Conservation (phyloP, 2,797 vertebrate genomes). For the Luscinia luscinia region DNA sequence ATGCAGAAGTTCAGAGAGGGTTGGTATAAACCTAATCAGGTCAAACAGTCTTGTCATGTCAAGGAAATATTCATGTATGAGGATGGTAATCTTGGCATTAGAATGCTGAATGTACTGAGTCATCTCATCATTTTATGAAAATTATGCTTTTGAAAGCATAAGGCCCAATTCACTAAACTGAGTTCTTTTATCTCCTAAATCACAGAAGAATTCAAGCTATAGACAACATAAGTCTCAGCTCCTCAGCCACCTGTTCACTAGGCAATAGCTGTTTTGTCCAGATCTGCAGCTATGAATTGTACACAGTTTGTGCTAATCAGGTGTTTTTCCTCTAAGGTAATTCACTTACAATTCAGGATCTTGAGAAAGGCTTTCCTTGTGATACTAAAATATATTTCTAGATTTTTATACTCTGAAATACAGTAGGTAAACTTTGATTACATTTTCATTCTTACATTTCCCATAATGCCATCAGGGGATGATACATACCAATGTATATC, state of each 20-base stretch:
- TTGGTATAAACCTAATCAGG: background rate
- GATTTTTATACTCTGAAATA: background rate
- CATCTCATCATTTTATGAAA: background rate
- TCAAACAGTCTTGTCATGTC: background rate
- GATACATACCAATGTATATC: background rate
- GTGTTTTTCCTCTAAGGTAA: conserved; percentile 24
- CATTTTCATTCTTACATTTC: background rate
- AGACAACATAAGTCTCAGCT: background rate
- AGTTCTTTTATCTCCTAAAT: background rate
- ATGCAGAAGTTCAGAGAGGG: background rate
- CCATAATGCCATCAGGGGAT: background rate
- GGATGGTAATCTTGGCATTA: background rate
- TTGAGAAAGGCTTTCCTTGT: background rate
- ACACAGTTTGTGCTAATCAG: background rate
- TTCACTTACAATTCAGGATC: conserved; percentile 10
- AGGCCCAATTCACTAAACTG: background rate
- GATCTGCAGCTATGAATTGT: background rate
- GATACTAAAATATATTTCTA: background rate
- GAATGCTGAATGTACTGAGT: background rate
- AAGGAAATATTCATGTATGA: background rate
- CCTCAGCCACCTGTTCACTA: background rate
- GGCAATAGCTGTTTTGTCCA: conserved; percentile 7
- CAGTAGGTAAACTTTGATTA: background rate
- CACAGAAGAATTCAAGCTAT: background rate
- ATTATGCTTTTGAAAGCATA: background rate